Base-by-base conservation (phyloP, 2,113 vertebrate genomes). In the Cyanoliseus patagonus region DNA sequence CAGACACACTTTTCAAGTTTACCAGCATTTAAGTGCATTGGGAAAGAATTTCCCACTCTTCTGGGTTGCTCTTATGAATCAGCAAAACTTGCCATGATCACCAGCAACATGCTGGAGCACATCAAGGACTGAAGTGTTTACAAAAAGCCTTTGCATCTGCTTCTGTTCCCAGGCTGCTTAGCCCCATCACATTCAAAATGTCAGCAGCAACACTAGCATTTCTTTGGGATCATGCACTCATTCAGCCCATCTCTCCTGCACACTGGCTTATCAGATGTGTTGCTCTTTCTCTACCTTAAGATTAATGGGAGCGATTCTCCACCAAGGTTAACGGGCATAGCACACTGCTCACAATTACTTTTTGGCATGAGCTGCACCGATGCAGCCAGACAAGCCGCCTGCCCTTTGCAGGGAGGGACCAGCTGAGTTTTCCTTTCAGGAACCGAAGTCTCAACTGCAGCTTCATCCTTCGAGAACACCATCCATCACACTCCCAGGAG, bases 281-380 rank as follows among this genome's bases (percentile, higher is more conserved):
- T 67, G 17, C 39, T 52, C 35, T 57, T 91, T 31, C 46, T 73
- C 28, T 75, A 28, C 33, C 14, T 47, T 16, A 69, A 52, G 35
- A 85, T 49, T 42, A 90, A 72, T 10, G 59, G 79, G 19, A 75
- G 17, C 0, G 0, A 66, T 49, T 67, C 41, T 85, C 63, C 85
- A 41, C 15, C 0, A 0, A 90, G n/a, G 44, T 28, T 51, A 75
- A 62, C 3, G 14, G 42, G 49, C 0, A 1, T 4, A 89, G 73
- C 39, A 63, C 25, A 2, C 44, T 42, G 33, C 41, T 79, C 57
- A 7, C 39, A 13, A 73, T 42, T 17, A 7, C 57, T 28, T 88
- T 64, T 55, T 57, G 70, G 84, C 52, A 75, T 0, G 0, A 79
- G 47, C 37, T 57, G 53, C 52, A 55, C 25, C 9, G 23, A 5